Evolutionary conservation across 2,888 invertebrate genomes (phyloP), one percentile per base, ranked within the genome.

Genomic region (Drosophila ezoana): DNA sequence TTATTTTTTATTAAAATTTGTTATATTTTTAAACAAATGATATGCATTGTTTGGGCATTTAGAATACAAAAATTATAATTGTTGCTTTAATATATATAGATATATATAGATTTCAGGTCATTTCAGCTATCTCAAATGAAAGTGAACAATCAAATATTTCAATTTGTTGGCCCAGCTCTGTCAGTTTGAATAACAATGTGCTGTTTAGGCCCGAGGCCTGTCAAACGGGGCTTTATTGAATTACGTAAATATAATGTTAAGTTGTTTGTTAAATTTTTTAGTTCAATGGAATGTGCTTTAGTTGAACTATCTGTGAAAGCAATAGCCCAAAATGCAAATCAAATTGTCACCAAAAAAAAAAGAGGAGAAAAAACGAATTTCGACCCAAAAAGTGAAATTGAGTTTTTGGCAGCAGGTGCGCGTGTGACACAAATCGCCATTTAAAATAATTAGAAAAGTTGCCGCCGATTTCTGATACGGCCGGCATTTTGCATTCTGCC

Each of bases 401-500:
- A 53, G 60, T 54, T 77, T 54, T 43, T 52, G 28, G 54, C 64
- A 62, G 63, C 59, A 45, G 76, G 51, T 70, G 77, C 62, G 66
- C 73, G 53, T 78, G 58, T 74, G 86, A 83, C 79, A 80, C 77
- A 80, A 88, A 83, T 83, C 86, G 81, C 78, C 87, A 83, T 83
- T 88, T 83, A 77, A 83, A 83, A 83, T 83, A 83, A 83, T 83
- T 83, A 88, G 81, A 83, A 83, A 83, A 88, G 87, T 88, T 86
- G 75, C 80, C n/a, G 63, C 54, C 68, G 58, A 60, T 61, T 63
- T 77, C 58, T 63, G 69, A 73, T 73, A 73, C 43, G 73, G 74
- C 72, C 62, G 18, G 58, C 52, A 43, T 44, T 66, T 62, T 72
- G 70, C 64, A 60, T 45, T 56, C 37, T 18, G 56, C 45, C 45